phyloP scores from a whole-genome alignment of 2,888 invertebrate genomes.

The Sussaba pulchella region DNA sequence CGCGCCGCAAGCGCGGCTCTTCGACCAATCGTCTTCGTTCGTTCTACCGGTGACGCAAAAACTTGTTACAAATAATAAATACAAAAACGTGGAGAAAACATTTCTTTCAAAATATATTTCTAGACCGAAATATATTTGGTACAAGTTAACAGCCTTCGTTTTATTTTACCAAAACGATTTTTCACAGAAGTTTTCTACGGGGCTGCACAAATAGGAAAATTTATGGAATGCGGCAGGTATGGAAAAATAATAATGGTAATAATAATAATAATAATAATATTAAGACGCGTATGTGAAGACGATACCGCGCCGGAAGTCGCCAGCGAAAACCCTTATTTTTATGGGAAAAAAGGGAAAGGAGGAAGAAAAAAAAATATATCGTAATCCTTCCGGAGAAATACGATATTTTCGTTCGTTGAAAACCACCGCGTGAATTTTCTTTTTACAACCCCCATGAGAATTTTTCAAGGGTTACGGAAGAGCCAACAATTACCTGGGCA shows the following conservation, averaged over 20 bases:
- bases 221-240: too few relatives aligned
- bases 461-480: conserved; percentile 42
- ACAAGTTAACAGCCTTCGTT: too few relatives aligned
- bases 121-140: too few relatives aligned
- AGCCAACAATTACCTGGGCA: conserved; percentile 48
- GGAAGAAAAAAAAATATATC: conserved; percentile 20
- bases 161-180: too few relatives aligned
- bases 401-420: conserved; percentile 60
- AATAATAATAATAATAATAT: conserved; percentile 5
- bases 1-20: conserved; percentile 33
- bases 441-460: conserved; percentile 27
- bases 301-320: conserved; percentile 25
- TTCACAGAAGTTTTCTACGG: too few relatives aligned
- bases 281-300: conserved; percentile 8
- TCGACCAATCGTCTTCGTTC: background rate
- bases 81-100: too few relatives aligned
- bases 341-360: background rate
- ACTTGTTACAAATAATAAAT: too few relatives aligned
- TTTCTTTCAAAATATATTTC: too few relatives aligned
- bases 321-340: background rate
- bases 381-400: conserved; percentile 62
- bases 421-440: conserved; percentile 53
- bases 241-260: too few relatives aligned
- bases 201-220: too few relatives aligned
- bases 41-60: background rate